These are phyloP conservation scores for Todus mexicanus DNA, from an alignment of 2,797 vertebrate genomes.

Conservation along the genomic window DNA sequence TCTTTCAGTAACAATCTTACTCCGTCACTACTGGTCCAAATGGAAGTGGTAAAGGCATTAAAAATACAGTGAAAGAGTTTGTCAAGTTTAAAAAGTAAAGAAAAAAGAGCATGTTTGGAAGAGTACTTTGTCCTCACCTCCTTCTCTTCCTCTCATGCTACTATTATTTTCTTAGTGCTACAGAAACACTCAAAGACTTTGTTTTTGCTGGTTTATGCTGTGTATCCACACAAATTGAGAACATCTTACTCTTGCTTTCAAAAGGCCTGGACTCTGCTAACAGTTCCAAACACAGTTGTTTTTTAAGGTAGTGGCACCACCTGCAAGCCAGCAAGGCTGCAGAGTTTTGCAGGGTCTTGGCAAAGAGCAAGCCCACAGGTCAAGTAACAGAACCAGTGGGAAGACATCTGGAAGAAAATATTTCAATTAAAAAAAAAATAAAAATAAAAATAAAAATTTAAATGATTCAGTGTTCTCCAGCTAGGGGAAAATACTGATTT, in stretches of 20 bases:
- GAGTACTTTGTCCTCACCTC: background rate
- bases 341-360: background rate
- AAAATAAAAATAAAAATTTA: no score
- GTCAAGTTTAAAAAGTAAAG: background rate
- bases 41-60: background rate
- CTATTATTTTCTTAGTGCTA: background rate
- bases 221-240: background rate
- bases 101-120: background rate
- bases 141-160: background rate
- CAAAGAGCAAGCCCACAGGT: background rate
- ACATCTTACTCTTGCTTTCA: background rate
- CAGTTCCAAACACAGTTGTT: accelerated
- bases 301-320: background rate
- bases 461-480: background rate
- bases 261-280: background rate
- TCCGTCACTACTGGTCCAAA: background rate
- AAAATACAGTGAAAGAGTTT: background rate
- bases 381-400: background rate
- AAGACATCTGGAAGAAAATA: background rate
- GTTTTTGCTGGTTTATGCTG: background rate
- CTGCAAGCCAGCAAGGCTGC: background rate
- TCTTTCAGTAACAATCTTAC: background rate
- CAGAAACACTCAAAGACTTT: background rate
- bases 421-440: background rate
- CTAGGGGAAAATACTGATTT: background rate